Base-by-base conservation (phyloP, 92 coral and sea anemone genomes). In the Plumapathes pennacea region DNA sequence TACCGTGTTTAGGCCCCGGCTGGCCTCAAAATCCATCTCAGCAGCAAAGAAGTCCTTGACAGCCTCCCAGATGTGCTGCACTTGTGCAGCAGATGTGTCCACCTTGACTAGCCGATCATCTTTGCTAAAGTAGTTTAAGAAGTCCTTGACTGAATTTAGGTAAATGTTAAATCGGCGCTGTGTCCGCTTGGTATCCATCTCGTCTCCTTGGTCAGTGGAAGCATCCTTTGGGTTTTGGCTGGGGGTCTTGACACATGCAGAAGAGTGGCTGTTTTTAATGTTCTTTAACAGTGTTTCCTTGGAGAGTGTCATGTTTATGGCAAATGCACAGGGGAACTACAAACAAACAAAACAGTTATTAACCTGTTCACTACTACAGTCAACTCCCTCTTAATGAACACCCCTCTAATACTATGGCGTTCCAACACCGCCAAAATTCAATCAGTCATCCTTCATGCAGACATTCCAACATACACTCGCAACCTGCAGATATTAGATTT, bases 241-340 rank as follows among this genome's bases (percentile, higher is more conserved):
- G 4, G 86, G 78, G 3, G 85, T 60, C 46, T 69, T 69, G 8
- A 76, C 80, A 28, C 83, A 84, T 5, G 88, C 88, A 20, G 85
- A 80, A 2, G 96, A 80, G 44, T 88, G 96, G 25, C 90, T 88
- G 47, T 79, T 74, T 45, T 46, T 87, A 37, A 87, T 87, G 62
- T 82, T 87, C 20, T 57, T 67, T 10, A 87, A 62, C 9, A 87
- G 72, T 37, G 49, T 54, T 15, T 82, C 95, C 33, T 72, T 87
- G 45, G 95, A 66, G 37, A 87, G 46, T 0, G 95, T 77, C 83
- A 87, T 53, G 74, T 87, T 87, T 25, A 87, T 57, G 10, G 83
- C 95, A 87, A 87, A 87, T 8, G 95, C 89, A 82, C 89, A 83
- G 21, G 95, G 95, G 20, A 34, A 65, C 95, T 87, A 50, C 28